These are phyloP conservation scores for Malaclemys terrapin DNA, from an alignment of 2,113 vertebrate species.

Conservation along the genomic window DNA sequence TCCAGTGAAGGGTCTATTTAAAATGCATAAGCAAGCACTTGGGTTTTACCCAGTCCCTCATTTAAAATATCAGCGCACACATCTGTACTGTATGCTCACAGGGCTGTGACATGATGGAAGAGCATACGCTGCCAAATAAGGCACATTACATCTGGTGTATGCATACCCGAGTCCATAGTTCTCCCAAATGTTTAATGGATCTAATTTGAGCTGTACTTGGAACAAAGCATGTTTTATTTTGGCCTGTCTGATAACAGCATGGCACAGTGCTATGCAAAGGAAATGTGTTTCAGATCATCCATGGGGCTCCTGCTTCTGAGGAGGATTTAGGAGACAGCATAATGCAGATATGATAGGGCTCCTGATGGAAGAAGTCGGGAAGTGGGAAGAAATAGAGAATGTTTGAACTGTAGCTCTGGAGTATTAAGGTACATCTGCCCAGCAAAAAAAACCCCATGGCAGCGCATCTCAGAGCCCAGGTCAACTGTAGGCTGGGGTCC, in stretches of 20 bases:
- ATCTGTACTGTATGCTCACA: not conserved
- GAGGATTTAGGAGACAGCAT: not conserved
- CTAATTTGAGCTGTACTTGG: not conserved
- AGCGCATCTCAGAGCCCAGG: too few species aligned
- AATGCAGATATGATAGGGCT: not conserved
- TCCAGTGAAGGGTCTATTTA: not conserved
- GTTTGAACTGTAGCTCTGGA: not conserved
- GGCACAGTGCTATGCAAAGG: not conserved
- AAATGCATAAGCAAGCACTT: not conserved
- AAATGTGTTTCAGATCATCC: rapidly evolving
- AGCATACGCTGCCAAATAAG: not conserved
- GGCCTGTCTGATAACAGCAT: not conserved
- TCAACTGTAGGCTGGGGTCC: too few species aligned
- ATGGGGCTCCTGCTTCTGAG: not conserved
- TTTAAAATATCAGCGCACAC: not conserved
- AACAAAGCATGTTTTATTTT: not conserved
- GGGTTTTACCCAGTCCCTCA: not conserved
- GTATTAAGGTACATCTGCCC: not conserved
- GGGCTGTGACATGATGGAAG: not conserved
- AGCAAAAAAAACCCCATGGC: too few species aligned
- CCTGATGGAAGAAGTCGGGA: not conserved
- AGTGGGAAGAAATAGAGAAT: not conserved
- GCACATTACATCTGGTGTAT: not conserved
- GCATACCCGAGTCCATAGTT: not conserved
- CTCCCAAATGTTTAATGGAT: not conserved